Conservation (phyloP, 2,888 invertebrate species). For the Aplocera efformata region DNA sequence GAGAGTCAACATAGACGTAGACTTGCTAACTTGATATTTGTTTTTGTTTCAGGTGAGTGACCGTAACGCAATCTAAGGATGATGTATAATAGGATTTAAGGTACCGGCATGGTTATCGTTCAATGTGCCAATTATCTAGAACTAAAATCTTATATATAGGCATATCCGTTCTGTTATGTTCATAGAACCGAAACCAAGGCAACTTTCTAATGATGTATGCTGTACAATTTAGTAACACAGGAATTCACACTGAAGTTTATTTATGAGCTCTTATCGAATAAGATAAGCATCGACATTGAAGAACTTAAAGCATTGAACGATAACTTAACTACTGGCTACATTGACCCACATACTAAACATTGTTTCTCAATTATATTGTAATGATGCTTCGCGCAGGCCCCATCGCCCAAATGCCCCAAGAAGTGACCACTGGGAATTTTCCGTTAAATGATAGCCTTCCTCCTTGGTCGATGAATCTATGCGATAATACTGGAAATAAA, state of each 20-base stretch:
- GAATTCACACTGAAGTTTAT: conserved; percentile 22
- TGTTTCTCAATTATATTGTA: conserved; percentile 9
- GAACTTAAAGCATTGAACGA: conserved; percentile 29
- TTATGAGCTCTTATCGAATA: conserved; percentile 20
- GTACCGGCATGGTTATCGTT: conserved; percentile 37
- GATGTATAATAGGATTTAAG: conserved; percentile 32
- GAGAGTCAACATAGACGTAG: conserved; percentile 32
- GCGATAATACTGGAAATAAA: no score
- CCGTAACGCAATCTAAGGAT: conserved; percentile 44
- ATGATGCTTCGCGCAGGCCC: not conserved
- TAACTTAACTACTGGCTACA: conserved; percentile 15
- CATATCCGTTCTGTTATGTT: no score
- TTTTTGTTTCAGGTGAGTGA: conserved; percentile 56
- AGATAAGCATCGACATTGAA: conserved; percentile 30
- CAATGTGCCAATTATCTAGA: conserved; percentile 21
- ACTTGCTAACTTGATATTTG: conserved; percentile 42
- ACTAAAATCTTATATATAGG: no score
- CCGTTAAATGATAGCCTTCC: no score
- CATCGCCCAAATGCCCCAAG: no score
- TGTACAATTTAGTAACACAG: conserved; percentile 8
- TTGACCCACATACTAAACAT: conserved; percentile 24
- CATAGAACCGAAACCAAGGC: conserved; percentile 6
- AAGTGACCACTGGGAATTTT: no score
- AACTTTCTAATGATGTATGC: conserved; percentile 1
- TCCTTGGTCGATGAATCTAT: no score